These are phyloP conservation scores for Hybognathus amarus DNA, from an alignment of 2,797 vertebrate genomes.

Conservation along the genomic window DNA sequence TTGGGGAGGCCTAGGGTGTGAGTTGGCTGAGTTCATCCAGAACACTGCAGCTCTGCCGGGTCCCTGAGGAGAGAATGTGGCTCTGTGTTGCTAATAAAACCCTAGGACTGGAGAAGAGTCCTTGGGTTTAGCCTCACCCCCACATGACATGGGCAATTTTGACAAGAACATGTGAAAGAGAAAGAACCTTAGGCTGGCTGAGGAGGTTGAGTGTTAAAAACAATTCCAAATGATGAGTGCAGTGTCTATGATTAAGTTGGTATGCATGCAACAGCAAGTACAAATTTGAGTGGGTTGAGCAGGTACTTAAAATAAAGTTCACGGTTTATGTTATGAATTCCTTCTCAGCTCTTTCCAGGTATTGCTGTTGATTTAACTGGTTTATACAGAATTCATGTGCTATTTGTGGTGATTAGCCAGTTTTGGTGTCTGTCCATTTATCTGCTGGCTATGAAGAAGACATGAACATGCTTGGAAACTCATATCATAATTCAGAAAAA, in stretches of 20 bases:
- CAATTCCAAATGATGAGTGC: neutral
- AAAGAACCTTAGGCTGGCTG: slow-evolving; percentile 52
- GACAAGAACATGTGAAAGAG: slow-evolving; percentile 73
- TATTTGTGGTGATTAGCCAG: too few relatives aligned
- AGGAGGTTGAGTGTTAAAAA: slow-evolving; percentile 37
- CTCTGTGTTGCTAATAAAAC: slow-evolving; percentile 64
- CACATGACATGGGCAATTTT: slow-evolving; percentile 67
- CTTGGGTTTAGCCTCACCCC: slow-evolving; percentile 65
- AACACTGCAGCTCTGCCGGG: slow-evolving; percentile 37
- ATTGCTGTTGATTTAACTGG: too few relatives aligned
- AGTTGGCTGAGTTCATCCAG: slow-evolving; percentile 63
- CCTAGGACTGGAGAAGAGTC: slow-evolving; percentile 67
- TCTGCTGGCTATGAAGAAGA: too few relatives aligned
- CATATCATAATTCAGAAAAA: too few relatives aligned
- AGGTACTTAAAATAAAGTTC: too few relatives aligned
- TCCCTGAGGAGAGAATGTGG: slow-evolving; percentile 57
- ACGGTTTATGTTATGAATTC: too few relatives aligned
- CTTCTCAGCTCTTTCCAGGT: too few relatives aligned
- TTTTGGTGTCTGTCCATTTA: too few relatives aligned
- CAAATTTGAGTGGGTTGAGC: neutral
- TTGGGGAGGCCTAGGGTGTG: slow-evolving; percentile 57
- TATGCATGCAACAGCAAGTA: slow-evolving; percentile 7
- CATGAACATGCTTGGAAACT: too few relatives aligned
- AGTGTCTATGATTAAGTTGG: neutral
- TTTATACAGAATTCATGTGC: too few relatives aligned